Evolutionary conservation across 2,113 vertebrate species (phyloP).

Genomic region (Montifringilla adamsi): DNA sequence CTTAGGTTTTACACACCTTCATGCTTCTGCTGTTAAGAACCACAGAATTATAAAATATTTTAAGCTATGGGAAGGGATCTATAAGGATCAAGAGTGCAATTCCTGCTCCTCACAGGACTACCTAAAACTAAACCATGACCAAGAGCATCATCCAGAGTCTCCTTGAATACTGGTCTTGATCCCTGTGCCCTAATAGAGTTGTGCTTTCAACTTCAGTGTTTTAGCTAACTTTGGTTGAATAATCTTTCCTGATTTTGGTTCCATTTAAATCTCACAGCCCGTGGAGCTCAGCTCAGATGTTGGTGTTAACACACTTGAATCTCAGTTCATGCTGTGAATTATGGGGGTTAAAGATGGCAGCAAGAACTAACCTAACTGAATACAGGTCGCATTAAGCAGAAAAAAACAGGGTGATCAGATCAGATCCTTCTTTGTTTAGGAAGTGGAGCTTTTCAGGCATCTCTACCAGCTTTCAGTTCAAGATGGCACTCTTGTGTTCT

Average conservation of each 20-base stretch:
- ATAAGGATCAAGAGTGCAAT: neutral
- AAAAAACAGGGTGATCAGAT: neutral
- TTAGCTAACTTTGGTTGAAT: neutral
- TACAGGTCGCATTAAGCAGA: neutral
- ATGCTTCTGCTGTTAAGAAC: neutral
- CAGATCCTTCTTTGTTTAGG: neutral
- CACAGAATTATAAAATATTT: neutral
- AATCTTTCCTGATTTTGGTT: neutral
- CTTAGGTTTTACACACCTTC: neutral
- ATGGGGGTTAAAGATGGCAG: neutral
- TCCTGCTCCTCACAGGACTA: neutral
- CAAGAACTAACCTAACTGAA: neutral
- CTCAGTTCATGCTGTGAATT: neutral
- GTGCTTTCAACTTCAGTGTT: neutral
- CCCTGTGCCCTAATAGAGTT: neutral
- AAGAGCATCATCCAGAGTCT: neutral
- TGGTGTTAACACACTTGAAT: neutral
- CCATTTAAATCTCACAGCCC: neutral
- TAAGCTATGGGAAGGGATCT: neutral
- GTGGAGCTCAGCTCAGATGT: neutral
- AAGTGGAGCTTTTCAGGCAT: neutral
- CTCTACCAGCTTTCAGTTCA: neutral
- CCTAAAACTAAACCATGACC: neutral
- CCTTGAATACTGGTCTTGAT: neutral
- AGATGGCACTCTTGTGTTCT: accelerated